Percentiles rank a stretch among this genome's conserved stretches.
Evolutionary conservation across 2,797 vertebrate genomes (phyloP).

Genomic region (Pteronotus mesoamericanus): DNA sequence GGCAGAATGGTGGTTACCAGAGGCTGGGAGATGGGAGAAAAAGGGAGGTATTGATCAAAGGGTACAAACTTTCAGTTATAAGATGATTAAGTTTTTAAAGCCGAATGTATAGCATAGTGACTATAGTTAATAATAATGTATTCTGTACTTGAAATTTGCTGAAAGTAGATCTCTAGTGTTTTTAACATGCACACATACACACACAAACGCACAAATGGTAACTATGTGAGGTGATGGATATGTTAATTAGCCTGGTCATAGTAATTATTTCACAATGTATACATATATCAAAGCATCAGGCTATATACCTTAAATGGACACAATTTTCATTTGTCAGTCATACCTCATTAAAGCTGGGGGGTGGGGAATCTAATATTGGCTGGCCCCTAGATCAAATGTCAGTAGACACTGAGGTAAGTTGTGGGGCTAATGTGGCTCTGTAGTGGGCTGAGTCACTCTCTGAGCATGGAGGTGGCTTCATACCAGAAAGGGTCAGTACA

Average conservation of each 20-base stretch:
- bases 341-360: background rate
- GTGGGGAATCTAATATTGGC: background rate
- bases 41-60: background rate
- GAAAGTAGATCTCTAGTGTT: background rate
- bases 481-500: background rate
- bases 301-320: background rate
- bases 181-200: background rate
- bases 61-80: background rate
- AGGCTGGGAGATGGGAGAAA: background rate
- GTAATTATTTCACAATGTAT: background rate
- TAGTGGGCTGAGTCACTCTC: background rate
- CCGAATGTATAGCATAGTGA: background rate
- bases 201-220: background rate
- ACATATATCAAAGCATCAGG: background rate
- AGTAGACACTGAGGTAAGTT: background rate
- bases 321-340: background rate
- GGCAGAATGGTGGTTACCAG: background rate
- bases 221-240: background rate
- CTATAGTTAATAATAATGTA: background rate
- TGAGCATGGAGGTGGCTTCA: background rate
- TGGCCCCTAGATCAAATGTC: background rate
- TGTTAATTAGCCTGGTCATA: background rate
- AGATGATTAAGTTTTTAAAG: background rate
- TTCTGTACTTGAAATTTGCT: background rate
- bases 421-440: background rate